These are phyloP conservation scores for Eristalinus sepulchralis DNA, from an alignment of 2,888 invertebrate genomes.

Conservation along the genomic window DNA sequence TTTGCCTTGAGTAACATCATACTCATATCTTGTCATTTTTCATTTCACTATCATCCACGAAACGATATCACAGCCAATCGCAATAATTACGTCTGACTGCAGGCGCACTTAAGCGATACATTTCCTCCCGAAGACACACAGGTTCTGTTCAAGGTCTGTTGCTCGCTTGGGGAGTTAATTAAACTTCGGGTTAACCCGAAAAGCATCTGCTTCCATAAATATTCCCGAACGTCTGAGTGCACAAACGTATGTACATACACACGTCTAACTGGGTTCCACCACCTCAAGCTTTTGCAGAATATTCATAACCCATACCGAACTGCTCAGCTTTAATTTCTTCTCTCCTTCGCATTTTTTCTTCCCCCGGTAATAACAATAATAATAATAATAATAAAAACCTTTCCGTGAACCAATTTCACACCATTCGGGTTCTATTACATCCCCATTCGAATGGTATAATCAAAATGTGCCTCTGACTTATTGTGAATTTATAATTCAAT, in stretches of 20 bases:
- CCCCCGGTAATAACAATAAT: slow-evolving; percentile 51
- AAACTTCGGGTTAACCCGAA: slow-evolving; percentile 48
- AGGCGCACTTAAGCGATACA: background rate
- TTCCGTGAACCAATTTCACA: slow-evolving; percentile 69
- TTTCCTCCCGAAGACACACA: background rate
- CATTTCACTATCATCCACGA: background rate
- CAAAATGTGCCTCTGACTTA: slow-evolving; percentile 71
- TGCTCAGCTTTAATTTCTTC: slow-evolving; percentile 52
- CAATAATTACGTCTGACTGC: background rate
- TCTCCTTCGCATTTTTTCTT: slow-evolving; percentile 29
- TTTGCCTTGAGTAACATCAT: too few relatives aligned
- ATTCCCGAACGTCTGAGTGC: slow-evolving; percentile 50
- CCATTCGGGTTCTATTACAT: slow-evolving; percentile 71
- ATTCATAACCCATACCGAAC: slow-evolving; percentile 68
- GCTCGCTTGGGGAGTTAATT: slow-evolving; percentile 48
- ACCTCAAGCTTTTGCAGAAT: slow-evolving; percentile 5
- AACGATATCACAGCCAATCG: background rate
- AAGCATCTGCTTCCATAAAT: slow-evolving; percentile 68
- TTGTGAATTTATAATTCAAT: slow-evolving; percentile 72
- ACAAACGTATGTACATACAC: background rate
- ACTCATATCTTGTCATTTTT: too few relatives aligned
- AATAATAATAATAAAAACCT: slow-evolving; percentile 71
- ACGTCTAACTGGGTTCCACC: slow-evolving; percentile 25
- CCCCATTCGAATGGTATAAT: slow-evolving; percentile 70
- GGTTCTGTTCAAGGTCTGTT: slow-evolving; percentile 20